Conservation (phyloP, 1,140 invertebrate genomes). For the Gryon sp. region DNA sequence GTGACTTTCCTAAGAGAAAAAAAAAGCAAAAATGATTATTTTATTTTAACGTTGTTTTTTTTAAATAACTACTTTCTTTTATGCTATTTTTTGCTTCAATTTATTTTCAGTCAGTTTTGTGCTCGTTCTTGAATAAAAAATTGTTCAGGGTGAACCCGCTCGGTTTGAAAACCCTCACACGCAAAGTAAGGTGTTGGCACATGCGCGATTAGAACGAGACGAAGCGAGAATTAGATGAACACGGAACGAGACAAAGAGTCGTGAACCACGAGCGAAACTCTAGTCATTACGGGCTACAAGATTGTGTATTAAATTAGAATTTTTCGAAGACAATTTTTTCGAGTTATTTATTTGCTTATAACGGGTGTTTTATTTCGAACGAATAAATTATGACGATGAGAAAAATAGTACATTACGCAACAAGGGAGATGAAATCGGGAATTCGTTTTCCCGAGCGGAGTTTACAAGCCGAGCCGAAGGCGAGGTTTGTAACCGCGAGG, state of each 20-base stretch:
- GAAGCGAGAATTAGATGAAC: conserved; percentile 41
- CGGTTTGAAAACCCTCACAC: conserved; percentile 40
- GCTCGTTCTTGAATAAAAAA: conserved; percentile 47
- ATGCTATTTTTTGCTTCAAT: conserved; percentile 2
- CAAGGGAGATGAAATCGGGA: too few species aligned
- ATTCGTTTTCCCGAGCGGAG: too few species aligned
- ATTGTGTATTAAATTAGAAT: conserved; percentile 42
- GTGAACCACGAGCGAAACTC: conserved; percentile 45
- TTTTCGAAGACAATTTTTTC: conserved; percentile 18
- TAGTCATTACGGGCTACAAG: conserved; percentile 47
- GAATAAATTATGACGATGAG: too few species aligned
- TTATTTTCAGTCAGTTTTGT: conserved; percentile 33
- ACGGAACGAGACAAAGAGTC: conserved; percentile 41
- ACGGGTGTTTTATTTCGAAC: background rate
- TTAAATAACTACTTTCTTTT: background rate
- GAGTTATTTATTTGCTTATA: conserved; percentile 2
- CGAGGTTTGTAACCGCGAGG: too few species aligned
- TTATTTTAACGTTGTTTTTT: too few species aligned
- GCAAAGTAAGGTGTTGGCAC: background rate
- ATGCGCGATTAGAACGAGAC: conserved; percentile 31
- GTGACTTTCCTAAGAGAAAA: background rate
- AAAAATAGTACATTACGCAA: too few species aligned
- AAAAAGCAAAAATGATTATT: too few species aligned
- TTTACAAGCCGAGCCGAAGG: too few species aligned
- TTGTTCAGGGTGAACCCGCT: conserved; percentile 37